Evolutionary conservation across 2,888 invertebrate species (phyloP).

Genomic region (Melieria picta): DNA sequence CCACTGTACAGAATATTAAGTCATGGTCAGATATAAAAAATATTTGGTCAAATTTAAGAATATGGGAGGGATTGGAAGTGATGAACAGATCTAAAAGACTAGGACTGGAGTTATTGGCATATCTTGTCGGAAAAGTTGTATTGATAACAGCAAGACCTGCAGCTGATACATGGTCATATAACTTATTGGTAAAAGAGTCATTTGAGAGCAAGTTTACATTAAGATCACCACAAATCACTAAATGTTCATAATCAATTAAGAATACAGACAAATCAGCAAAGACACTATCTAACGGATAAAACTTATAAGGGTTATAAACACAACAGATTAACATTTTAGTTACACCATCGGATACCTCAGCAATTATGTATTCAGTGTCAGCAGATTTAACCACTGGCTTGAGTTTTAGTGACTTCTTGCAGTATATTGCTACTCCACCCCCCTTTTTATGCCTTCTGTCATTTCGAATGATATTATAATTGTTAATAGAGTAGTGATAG

Average conservation of each 20-base stretch:
- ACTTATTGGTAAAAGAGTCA: neutral
- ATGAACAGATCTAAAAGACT: conserved; percentile 17
- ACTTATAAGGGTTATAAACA: conserved; percentile 26
- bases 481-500: conserved; percentile 4
- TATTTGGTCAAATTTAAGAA: conserved; percentile 20
- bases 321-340: conserved; percentile 23
- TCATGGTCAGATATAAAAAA: conserved; percentile 17
- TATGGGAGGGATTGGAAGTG: neutral
- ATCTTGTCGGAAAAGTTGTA: conserved; percentile 14
- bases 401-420: neutral
- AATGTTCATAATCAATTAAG: conserved; percentile 24
- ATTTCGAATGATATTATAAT: conserved; percentile 5
- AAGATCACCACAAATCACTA: conserved; percentile 22
- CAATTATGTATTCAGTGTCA: conserved; percentile 16
- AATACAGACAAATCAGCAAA: conserved; percentile 8
- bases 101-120: conserved; percentile 17
- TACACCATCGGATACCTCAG: conserved; percentile 18
- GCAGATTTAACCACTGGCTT: conserved; percentile 1
- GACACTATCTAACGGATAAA: conserved; percentile 10
- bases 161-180: conserved; percentile 11
- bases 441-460: conserved; percentile 11
- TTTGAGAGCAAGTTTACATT: conserved; percentile 24
- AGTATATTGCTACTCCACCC: conserved; percentile 28
- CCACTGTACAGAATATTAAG: conserved; percentile 15
- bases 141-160: conserved; percentile 13